Base-by-base conservation (phyloP, 2,797 vertebrate species). In the Xenopus petersii region DNA sequence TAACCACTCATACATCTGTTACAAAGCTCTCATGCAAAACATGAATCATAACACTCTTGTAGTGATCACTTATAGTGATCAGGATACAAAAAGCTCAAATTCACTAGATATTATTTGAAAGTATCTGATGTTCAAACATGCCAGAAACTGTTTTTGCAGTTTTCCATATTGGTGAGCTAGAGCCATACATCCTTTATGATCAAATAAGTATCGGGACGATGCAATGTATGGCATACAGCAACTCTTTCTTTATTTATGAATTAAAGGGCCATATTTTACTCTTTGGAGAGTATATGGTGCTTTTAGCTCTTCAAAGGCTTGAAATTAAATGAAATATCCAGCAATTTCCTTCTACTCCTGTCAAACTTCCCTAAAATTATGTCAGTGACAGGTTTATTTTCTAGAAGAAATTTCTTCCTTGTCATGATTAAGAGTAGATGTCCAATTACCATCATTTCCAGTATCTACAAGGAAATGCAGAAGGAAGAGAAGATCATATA, bases 261-360 rank as follows among this genome's bases (percentile, higher is more conserved):
- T 36, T 70, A 24, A 59, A 30, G 26, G 2, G 2, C 4, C 26
- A 30, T 30, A 15, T 13, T 42, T 47, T 48, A 77, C 75, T 12
- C 60, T 70, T 70, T 75, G 63, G 76, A 0, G 13, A 71, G 64
- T 76, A 11, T 7, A 11, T 7, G 49, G 0, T 17, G 17, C 73
- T 81, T 72, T 59, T 75, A 48, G 81, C 1, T 2, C 30, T 75
- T 71, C 60, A 75, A 79, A 10, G 49, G 54, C 7, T 24, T 10
- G 66, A 81, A 66, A 79, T 21, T 60, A 61, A 85, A 74, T 83
- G 81, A 76, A 80, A 36, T 71, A 73, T 55, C 82, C 65, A 12
- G 47, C 66, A 83, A 75, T 73, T 81, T 81, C 68, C 60, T 84
- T 84, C 62, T 46, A 9, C 84, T 76, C 70, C 26, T 74, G 65